Evolutionary conservation across 2,797 vertebrate genomes (phyloP).

Genomic region (Varecia variegata): DNA sequence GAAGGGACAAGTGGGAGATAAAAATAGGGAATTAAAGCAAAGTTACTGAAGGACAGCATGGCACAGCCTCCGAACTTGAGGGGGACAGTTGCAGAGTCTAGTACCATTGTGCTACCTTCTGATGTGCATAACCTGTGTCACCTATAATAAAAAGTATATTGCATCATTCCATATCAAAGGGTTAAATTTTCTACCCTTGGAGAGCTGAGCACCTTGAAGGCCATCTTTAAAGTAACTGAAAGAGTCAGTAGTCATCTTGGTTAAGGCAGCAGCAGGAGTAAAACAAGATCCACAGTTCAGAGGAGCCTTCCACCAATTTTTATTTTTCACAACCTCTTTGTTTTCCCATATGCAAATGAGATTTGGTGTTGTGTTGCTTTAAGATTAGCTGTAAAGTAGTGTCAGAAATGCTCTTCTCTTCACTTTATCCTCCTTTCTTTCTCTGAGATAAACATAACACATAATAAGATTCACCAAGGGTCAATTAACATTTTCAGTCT

Average conservation of each 20-base stretch:
- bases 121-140: neutral
- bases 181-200: neutral
- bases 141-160: neutral
- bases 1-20: neutral
- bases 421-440: conserved; percentile 3
- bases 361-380: neutral
- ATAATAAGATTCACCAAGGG: neutral
- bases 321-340: neutral
- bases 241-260: neutral
- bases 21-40: neutral
- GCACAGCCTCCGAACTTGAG: neutral
- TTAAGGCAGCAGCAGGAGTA: neutral
- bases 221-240: neutral
- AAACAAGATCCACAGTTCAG: neutral
- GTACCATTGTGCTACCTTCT: neutral
- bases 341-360: neutral
- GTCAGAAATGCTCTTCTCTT: neutral
- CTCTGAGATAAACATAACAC: neutral
- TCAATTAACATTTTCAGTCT: conserved; percentile 6
- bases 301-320: neutral
- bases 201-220: neutral
- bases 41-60: neutral
- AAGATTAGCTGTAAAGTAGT: neutral
- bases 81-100: too few species aligned
- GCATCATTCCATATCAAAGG: neutral